Conservation (phyloP, 2,797 vertebrate genomes). For the Chiroxiphia lanceolata region DNA sequence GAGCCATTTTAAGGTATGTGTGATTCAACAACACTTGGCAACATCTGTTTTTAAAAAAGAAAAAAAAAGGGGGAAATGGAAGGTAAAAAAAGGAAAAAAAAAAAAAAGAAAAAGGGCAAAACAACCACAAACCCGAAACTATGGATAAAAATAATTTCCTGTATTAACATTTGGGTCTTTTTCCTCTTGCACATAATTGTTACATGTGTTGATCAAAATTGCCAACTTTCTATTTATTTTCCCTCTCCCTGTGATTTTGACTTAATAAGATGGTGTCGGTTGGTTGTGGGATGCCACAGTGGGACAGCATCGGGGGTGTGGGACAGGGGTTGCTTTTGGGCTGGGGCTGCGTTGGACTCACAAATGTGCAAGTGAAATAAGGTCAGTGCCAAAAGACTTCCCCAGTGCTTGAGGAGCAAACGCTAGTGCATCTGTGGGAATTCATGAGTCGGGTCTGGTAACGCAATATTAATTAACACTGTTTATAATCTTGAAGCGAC, state of each 20-base stretch:
- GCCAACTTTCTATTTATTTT: background rate
- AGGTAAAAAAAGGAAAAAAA: accelerated
- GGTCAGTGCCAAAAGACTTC: accelerated
- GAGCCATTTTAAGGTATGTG: background rate
- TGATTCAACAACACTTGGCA: background rate
- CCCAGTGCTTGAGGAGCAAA: accelerated
- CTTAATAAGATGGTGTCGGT: accelerated
- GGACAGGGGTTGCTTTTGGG: background rate
- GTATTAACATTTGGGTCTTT: background rate
- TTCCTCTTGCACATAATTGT: background rate
- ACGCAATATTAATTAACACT: accelerated
- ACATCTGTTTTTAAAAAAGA: background rate
- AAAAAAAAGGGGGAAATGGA: no score
- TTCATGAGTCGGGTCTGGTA: accelerated
- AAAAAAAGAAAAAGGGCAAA: accelerated
- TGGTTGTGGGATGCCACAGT: accelerated
- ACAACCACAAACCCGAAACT: background rate
- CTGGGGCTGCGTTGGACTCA: background rate
- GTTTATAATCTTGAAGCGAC: accelerated
- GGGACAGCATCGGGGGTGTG: background rate
- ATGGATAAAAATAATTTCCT: background rate
- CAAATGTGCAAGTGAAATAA: accelerated
- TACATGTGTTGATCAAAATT: background rate
- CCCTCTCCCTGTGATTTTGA: background rate
- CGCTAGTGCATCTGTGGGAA: accelerated